Conservation (phyloP, 2,113 vertebrate species). For the Ailurus styani region DNA sequence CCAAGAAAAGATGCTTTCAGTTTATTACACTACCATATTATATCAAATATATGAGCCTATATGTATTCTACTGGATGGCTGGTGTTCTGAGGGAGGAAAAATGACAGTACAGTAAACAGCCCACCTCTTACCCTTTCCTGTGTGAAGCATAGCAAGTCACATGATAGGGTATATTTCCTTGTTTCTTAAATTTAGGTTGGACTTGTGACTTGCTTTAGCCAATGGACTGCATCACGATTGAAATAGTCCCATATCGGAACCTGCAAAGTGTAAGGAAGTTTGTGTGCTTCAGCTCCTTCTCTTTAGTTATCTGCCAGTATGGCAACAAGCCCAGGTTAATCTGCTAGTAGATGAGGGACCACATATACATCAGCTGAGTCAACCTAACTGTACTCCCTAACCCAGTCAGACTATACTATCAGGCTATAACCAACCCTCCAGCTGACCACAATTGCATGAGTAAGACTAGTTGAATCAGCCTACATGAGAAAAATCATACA, state of each 20-base stretch:
- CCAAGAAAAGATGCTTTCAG: background rate
- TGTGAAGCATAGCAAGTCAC: background rate
- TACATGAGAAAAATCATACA: background rate
- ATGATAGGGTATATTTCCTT: rapidly evolving
- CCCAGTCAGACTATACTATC: rapidly evolving
- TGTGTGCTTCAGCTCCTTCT: background rate
- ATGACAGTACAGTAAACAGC: background rate
- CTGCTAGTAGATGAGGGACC: background rate
- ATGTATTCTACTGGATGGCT: background rate
- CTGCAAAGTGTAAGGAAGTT: background rate
- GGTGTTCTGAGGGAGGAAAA: background rate
- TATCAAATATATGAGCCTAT: background rate
- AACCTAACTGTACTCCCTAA: background rate
- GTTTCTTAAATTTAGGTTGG: background rate
- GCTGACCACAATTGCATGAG: background rate
- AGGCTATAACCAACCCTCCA: background rate
- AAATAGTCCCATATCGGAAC: background rate
- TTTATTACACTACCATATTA: background rate
- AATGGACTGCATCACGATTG: background rate
- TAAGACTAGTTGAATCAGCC: background rate
- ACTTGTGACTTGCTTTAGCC: background rate
- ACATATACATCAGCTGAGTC: background rate
- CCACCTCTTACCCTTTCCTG: background rate
- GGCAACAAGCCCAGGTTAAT: background rate
- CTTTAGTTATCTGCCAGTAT: background rate